phyloP scores from a whole-genome alignment of 2,888 invertebrate species.

The Parochlus steinenii region DNA sequence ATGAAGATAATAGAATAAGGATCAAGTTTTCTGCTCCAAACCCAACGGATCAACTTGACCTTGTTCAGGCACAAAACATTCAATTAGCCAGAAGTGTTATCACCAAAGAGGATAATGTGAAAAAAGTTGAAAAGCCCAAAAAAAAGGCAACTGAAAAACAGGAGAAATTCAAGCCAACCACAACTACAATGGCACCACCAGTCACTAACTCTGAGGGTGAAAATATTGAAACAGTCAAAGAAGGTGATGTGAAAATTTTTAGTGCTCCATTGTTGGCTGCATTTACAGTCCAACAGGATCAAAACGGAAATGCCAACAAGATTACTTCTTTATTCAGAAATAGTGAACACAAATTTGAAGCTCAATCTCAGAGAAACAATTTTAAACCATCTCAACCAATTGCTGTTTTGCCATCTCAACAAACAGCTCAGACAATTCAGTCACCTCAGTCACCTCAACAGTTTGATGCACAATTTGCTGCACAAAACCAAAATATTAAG shows the following conservation, averaged over 20 bases:
- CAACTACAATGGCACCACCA: slow-evolving; percentile 45
- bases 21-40: no score
- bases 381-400: slow-evolving; percentile 5
- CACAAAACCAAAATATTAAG: slow-evolving; percentile 12
- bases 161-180: slow-evolving; percentile 33
- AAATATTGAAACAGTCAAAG: slow-evolving; percentile 48
- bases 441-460: slow-evolving; percentile 18
- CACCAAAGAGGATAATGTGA: no score
- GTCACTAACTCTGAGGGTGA: slow-evolving; percentile 50
- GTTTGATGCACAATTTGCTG: background rate
- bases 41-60: slow-evolving; percentile 29
- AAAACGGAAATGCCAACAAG: slow-evolving; percentile 57
- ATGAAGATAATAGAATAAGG: slow-evolving; percentile 27
- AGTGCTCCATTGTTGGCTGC: slow-evolving; percentile 69
- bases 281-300: slow-evolving; percentile 72
- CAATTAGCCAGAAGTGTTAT: slow-evolving; percentile 28
- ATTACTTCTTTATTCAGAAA: slow-evolving; percentile 55
- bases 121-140: no score
- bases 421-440: slow-evolving; percentile 28
- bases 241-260: slow-evolving; percentile 60
- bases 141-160: slow-evolving; percentile 21
- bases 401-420: slow-evolving; percentile 12
- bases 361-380: slow-evolving; percentile 16
- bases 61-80: slow-evolving; percentile 24
- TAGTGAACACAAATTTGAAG: slow-evolving; percentile 21